phyloP scores from a whole-genome alignment of 2,888 invertebrate species.

The Drosophila fulvimacula region DNA sequence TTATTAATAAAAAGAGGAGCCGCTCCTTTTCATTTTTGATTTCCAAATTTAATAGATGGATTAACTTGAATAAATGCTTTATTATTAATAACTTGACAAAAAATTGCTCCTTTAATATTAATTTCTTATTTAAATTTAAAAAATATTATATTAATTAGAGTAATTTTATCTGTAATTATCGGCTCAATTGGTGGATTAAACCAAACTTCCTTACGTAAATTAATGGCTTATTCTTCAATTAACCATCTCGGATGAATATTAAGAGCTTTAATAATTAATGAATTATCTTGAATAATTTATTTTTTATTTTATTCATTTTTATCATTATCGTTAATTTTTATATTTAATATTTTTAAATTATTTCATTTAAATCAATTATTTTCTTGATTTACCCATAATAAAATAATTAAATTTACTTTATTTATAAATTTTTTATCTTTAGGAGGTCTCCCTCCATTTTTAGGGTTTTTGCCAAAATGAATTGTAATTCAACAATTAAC shows the following conservation, averaged over 20 bases:
- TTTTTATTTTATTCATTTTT: slow-evolving; percentile 85
- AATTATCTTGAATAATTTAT: slow-evolving; percentile 85
- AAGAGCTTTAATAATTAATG: slow-evolving; percentile 84
- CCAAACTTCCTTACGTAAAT: slow-evolving; percentile 86
- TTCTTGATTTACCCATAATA: background rate
- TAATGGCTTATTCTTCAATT: slow-evolving; percentile 88
- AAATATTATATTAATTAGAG: slow-evolving; percentile 85
- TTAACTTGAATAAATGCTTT: slow-evolving; percentile 86
- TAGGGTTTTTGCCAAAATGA: slow-evolving; percentile 88
- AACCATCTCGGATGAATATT: slow-evolving; percentile 88
- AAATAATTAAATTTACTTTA: background rate
- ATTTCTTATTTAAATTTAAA: slow-evolving; percentile 85
- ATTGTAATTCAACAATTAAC: slow-evolving; percentile 86
- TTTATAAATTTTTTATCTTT: slow-evolving; percentile 86
- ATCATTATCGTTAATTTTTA: slow-evolving; percentile 85
- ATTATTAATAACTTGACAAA: slow-evolving; percentile 88
- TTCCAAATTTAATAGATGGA: slow-evolving; percentile 87
- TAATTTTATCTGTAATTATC: slow-evolving; percentile 85
- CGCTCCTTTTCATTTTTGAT: slow-evolving; percentile 87
- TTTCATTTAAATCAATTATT: slow-evolving; percentile 84
- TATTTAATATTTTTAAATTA: slow-evolving; percentile 86
- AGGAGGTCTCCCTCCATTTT: slow-evolving; percentile 87
- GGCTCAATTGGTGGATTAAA: slow-evolving; percentile 86
- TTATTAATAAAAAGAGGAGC: slow-evolving; percentile 87
- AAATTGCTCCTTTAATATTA: slow-evolving; percentile 87